A percentile compares a stretch with the other conserved stretches of the same genome.
Evolutionary conservation across 2,888 invertebrate genomes (phyloP).

Genomic region (Archaeoteleia sp.): DNA sequence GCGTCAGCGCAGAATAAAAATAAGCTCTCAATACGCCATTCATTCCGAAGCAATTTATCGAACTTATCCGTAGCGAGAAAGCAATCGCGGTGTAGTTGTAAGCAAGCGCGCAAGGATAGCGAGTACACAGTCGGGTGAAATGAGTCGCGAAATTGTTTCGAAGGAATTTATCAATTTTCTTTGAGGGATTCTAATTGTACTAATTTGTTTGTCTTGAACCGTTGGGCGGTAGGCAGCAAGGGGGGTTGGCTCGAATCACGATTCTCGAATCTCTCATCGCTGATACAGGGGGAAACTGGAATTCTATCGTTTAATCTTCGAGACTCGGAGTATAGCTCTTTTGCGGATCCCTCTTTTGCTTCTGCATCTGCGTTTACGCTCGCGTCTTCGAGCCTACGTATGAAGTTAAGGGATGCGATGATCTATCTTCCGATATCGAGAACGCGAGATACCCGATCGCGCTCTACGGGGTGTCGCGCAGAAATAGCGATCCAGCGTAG

Average conservation of each 20-base stretch:
- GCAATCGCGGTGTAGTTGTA: slow-evolving; percentile 26
- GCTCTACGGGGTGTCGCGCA: slow-evolving; percentile 47
- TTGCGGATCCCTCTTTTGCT: slow-evolving; percentile 12
- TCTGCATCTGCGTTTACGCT: slow-evolving; percentile 2
- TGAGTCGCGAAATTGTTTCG: slow-evolving; percentile 74
- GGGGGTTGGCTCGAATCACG: slow-evolving; percentile 28
- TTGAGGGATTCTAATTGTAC: slow-evolving; percentile 75
- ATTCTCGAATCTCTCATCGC: neutral
- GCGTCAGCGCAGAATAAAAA: slow-evolving; percentile 59
- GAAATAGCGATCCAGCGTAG: slow-evolving; percentile 58
- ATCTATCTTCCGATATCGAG: slow-evolving; percentile 47
- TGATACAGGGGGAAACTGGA: slow-evolving; percentile 49
- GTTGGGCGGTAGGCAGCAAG: slow-evolving; percentile 18
- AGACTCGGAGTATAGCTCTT: slow-evolving; percentile 24
- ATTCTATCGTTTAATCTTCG: slow-evolving; percentile 73
- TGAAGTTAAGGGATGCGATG: slow-evolving; percentile 22
- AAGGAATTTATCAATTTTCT: slow-evolving; percentile 75
- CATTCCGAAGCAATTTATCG: slow-evolving; percentile 63
- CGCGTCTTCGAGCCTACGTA: neutral
- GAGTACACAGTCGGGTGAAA: slow-evolving; percentile 64
- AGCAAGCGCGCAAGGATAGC: slow-evolving; percentile 19
- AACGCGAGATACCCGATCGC: slow-evolving; percentile 41
- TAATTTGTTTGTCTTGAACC: slow-evolving; percentile 72
- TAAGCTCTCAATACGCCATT: slow-evolving; percentile 64
- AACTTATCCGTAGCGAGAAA: slow-evolving; percentile 36